Conservation (phyloP, 2,113 vertebrate genomes). For the Pangasianodon gigas region DNA sequence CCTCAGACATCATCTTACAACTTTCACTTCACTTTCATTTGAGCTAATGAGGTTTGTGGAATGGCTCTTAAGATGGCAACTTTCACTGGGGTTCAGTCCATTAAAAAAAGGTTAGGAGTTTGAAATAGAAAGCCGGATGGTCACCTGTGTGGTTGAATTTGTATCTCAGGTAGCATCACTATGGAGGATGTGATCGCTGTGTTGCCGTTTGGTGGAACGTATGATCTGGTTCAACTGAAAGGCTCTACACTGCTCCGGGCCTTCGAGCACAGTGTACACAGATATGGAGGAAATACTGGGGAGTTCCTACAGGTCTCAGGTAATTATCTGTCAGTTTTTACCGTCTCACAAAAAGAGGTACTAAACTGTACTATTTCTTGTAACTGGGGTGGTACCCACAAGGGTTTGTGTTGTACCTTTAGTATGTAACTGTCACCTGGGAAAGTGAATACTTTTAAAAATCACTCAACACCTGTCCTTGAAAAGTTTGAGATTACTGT, state of each 20-base stretch:
- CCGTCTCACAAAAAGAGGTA: background rate
- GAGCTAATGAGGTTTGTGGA: background rate
- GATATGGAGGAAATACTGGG: conserved; percentile 78
- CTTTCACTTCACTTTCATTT: background rate
- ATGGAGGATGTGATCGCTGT: conserved; percentile 86
- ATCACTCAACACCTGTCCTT: background rate
- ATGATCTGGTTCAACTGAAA: conserved; percentile 81
- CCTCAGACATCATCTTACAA: background rate
- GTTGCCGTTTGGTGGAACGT: conserved; percentile 88
- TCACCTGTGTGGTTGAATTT: background rate
- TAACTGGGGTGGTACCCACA: background rate
- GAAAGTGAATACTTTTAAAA: background rate
- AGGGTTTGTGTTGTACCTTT: background rate
- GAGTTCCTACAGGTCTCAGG: conserved; percentile 94
- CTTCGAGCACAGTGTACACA: conserved; percentile 85
- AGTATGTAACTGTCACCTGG: background rate
- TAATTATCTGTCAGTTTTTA: conserved; percentile 55
- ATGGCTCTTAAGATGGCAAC: background rate
- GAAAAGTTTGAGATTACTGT: background rate
- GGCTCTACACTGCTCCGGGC: conserved; percentile 83
- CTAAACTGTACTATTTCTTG: background rate
- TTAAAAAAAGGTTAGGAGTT: background rate
- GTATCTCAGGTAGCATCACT: conserved; percentile 81
- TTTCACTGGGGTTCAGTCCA: background rate
- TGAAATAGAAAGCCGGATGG: background rate